Base-by-base conservation (phyloP, 2,888 invertebrate genomes). In the Cosmia pyralina region DNA sequence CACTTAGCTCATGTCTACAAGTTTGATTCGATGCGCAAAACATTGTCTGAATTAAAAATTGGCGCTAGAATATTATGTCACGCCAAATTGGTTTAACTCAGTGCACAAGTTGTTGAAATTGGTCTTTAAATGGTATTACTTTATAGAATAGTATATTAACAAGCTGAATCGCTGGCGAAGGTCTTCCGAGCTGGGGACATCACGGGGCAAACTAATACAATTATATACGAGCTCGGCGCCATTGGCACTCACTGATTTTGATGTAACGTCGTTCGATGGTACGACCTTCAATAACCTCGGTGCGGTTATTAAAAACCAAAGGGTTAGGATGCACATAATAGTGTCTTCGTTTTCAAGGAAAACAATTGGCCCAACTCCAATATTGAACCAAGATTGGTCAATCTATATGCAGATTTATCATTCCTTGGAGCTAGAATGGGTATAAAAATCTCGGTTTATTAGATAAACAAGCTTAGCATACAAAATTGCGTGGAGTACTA, bases 111-210 rank as follows among this genome's bases (percentile, higher is more conserved):
- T 88, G 88, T 83, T 84, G 71, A 87, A 88, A 89, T 89, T 84
- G 85, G 73, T 85, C 64, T 80, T 77, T 87, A 88, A 87, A 82
- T 89, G 86, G 85, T 84, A 82, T n/a, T 83, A 72, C 69, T 73
- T 77, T 77, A 74, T 80, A 70, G 85, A 65, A 82, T 72, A 83
- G 84, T 82, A 84, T 88, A 88, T 88, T 90, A 92, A 92, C 91
- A 83, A 92, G 91, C 90, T 90, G 85, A 92, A 93, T 91, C 85
- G 87, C 76, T 82, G 74, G 72, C 79, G 92, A 92, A 93, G 93
- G 92, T 86, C 92, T 91, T 86, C 79, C 50, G 80, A 72, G 66
- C 75, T 79, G 78, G 82, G 86, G 87, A 85, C 88, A 87, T 87
- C 87, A 77, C 66, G 86, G 85, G 83, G 81, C 88, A 87, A 88